Evolutionary conservation across 2,113 vertebrate species (phyloP).

Genomic region (Toxotes jaculatrix): DNA sequence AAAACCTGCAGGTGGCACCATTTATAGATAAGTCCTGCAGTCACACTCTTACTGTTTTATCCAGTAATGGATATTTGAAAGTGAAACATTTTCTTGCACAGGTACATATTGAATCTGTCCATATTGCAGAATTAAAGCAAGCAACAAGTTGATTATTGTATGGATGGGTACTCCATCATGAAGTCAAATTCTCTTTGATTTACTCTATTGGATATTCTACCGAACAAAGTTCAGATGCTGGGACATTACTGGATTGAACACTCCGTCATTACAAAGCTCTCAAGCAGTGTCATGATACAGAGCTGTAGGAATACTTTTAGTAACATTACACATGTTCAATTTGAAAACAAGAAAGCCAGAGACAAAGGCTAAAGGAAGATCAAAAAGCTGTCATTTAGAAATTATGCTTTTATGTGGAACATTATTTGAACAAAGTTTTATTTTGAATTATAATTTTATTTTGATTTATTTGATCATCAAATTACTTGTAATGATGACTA

Average conservation of each 20-base stretch:
- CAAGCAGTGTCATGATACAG: not conserved
- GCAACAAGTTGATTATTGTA: conserved; percentile 44
- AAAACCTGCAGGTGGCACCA: conserved; percentile 77
- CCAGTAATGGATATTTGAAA: conserved; percentile 54
- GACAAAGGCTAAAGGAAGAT: conserved; percentile 20
- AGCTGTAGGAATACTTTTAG: not conserved
- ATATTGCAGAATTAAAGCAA: conserved; percentile 22
- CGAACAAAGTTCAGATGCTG: conserved; percentile 4
- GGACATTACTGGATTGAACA: conserved; percentile 25
- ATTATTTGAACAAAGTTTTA: not conserved
- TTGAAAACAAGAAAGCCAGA: conserved; percentile 1
- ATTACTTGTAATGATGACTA: conserved; percentile 30
- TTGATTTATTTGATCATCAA: conserved; percentile 8
- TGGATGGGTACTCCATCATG: conserved; percentile 6
- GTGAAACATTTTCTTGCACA: conserved; percentile 6
- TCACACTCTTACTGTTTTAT: conserved; percentile 28
- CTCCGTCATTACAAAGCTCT: not conserved
- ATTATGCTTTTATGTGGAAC: not conserved
- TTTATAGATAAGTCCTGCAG: conserved; percentile 66
- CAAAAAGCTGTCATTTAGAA: conserved; percentile 9
- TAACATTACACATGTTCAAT: conserved; percentile 10
- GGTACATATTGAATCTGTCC: conserved; percentile 14
- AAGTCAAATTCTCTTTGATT: not conserved
- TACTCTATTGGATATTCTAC: not conserved
- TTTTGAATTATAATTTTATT: not conserved